Evolutionary conservation across 2,113 vertebrate genomes (phyloP).

Genomic region (Coracopsis vasa): DNA sequence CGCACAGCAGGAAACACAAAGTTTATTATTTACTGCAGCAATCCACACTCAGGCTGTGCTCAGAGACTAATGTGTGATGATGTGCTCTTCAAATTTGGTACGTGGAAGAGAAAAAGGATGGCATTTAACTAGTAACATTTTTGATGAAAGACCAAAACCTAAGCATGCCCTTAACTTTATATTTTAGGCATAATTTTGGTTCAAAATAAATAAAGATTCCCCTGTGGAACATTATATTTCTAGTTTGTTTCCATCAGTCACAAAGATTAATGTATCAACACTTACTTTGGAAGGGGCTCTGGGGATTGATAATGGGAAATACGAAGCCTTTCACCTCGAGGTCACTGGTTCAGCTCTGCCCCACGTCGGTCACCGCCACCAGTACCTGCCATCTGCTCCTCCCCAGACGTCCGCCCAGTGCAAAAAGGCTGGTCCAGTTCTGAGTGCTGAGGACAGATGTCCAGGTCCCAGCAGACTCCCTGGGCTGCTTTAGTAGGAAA

Average conservation of each 20-base stretch:
- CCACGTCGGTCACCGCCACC: not conserved
- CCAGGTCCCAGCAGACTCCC: not conserved
- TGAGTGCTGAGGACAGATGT: not conserved
- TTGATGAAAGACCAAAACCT: not conserved
- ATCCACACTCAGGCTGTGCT: not conserved
- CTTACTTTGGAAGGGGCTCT: not conserved
- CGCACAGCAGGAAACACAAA: slow-evolving; percentile 17
- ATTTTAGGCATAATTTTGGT: not conserved
- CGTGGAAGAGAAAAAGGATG: not conserved
- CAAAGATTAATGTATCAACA: slow-evolving; percentile 56
- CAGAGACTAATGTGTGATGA: not conserved
- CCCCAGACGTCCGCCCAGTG: not conserved
- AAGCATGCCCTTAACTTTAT: not conserved
- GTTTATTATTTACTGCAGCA: slow-evolving; percentile 47
- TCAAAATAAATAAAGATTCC: not conserved
- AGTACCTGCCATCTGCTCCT: slow-evolving; percentile 51
- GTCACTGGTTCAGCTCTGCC: slow-evolving; percentile 59
- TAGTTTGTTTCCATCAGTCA: slow-evolving; percentile 48
- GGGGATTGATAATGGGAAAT: slow-evolving; percentile 45
- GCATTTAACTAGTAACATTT: not conserved
- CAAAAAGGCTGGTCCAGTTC: not conserved
- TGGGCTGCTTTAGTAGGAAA: not conserved
- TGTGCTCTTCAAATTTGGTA: not conserved
- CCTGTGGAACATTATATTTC: not conserved
- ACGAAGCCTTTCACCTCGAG: slow-evolving; percentile 27